These are phyloP conservation scores for Phodopus roborovskii DNA, from an alignment of 2,113 vertebrate species.

Conservation along the genomic window DNA sequence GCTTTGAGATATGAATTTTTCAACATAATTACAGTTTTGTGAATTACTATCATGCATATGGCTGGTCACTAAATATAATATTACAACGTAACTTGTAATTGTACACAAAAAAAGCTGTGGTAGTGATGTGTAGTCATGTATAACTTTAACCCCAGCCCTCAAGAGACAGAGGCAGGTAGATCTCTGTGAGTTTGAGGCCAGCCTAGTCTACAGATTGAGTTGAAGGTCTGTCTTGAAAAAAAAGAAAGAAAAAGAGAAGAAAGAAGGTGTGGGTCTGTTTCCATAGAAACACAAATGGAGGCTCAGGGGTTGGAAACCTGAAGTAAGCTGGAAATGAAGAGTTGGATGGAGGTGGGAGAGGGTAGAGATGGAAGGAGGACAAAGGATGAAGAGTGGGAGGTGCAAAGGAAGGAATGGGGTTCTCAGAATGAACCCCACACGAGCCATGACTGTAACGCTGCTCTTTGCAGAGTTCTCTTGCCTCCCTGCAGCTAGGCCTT, in stretches of 20 bases:
- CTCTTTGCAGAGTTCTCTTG: not conserved
- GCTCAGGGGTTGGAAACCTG: not conserved
- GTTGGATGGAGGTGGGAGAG: not conserved
- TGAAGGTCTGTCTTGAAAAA: not conserved
- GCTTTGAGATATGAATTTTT: not conserved
- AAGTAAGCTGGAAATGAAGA: not conserved
- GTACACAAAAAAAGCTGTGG: not conserved
- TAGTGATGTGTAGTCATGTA: not conserved
- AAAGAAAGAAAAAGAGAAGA: not conserved
- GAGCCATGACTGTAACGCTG: not conserved
- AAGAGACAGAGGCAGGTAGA: not conserved
- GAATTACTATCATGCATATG: not conserved
- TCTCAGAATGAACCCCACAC: not conserved
- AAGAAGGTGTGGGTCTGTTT: not conserved
- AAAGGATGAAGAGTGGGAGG: too few relatives aligned
- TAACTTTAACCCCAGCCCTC: not conserved
- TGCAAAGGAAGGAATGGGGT: not conserved
- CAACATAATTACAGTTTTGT: not conserved
- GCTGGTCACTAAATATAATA: not conserved
- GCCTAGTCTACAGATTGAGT: not conserved
- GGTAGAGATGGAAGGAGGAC: not conserved
- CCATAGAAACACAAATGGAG: not conserved
- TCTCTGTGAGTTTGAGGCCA: not conserved
- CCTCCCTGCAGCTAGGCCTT: not conserved
- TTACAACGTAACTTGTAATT: not conserved